phyloP scores from a whole-genome alignment of 2,888 invertebrate species.

The Alviniconcha strummeri region DNA sequence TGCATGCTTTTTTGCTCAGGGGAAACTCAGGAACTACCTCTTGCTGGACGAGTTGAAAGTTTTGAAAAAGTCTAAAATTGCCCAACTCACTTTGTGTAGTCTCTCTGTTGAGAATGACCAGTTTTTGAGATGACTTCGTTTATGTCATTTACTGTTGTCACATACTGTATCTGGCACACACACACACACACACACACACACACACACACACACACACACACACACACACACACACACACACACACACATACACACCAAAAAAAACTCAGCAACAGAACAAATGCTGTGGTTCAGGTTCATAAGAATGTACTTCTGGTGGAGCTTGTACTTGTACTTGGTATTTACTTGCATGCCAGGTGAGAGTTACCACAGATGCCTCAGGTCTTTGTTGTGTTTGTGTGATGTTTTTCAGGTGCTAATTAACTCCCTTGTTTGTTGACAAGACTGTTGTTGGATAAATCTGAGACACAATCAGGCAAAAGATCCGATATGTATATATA shows the following conservation, averaged over 20 bases:
- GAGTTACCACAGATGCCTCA: neutral
- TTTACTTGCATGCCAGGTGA: neutral
- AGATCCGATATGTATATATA: too few species aligned
- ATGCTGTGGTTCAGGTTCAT: neutral
- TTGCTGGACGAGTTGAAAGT: neutral
- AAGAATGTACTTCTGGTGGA: neutral
- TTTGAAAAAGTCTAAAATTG: neutral
- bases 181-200: neutral
- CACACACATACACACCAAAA: neutral
- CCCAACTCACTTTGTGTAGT: neutral
- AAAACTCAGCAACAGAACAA: neutral
- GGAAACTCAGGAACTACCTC: neutral
- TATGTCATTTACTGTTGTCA: neutral
- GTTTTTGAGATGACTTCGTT: neutral
- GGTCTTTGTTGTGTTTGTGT: neutral
- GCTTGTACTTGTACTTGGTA: neutral
- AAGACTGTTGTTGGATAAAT: neutral
- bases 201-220: constrained; percentile 1
- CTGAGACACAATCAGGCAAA: too few species aligned
- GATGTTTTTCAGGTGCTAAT: too few species aligned
- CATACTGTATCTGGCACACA: neutral
- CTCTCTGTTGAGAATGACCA: neutral
- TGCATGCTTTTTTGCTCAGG: neutral
- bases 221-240: neutral
- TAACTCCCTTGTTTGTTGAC: neutral